Base-by-base conservation (phyloP, 53 echinoderm and acorn worm species). In the Stichopus horrens region DNA sequence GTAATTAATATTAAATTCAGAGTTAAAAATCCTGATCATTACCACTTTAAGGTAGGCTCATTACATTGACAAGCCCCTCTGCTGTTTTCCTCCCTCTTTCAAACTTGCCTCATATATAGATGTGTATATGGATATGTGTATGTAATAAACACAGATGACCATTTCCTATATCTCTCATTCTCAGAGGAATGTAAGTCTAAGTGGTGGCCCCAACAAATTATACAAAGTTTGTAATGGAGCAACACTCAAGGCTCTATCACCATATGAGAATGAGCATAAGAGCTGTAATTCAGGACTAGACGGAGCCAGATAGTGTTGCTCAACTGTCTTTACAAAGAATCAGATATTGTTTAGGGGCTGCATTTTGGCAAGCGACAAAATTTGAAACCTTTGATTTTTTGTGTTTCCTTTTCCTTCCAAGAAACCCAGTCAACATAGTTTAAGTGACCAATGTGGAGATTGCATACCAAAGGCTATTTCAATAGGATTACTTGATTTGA, bases 221-320 rank as follows among this genome's bases (percentile, higher is more conserved):
- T 63, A 63, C 63, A 63, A 63, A 16, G 10, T 63, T 63, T 63
- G 14, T 10, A 63, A 63, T 63, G 16, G 63, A 16, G 63, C 16
- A 63, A 63, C 5, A 79, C 79, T 54, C 55, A 79, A 54, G 54
- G 79, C 79, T 16, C 55, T 19, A 55, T 79, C 79, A 79, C 53
- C 54, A 53, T 79, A 79, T 79, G 79, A 53, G 52, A 79, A 79
- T 79, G 79, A 79, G 79, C 52, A 19, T 51, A 54, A 79, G 79
- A 19, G 54, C 54, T 54, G 53, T 10, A 79, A n/a, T 19, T 54
- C 9, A 54, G 52, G 54, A 79, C 79, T 54, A 53, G 55, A 79
- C 54, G 79, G 79, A 79, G 79, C 79, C 79, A 14, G 79, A 79
- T 79, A 52, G 79, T 79, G 11, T 79, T 53, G 79, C 79, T 21